Conservation (phyloP, 1,140 invertebrate genomes). For the Protaetia brevitarsis region DNA sequence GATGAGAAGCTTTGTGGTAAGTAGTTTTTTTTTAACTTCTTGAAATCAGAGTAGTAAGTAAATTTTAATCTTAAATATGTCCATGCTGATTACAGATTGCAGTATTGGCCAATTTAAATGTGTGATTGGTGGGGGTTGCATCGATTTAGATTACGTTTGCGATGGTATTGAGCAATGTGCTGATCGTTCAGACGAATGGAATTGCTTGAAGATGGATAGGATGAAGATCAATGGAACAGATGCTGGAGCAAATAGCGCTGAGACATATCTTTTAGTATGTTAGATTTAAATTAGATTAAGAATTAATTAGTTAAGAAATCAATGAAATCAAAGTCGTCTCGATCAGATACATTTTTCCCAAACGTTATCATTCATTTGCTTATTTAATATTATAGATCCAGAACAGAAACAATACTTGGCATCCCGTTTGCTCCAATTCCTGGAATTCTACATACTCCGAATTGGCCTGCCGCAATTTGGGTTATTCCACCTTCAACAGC, state of each 20-base stretch:
- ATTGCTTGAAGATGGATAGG: conserved; percentile 48
- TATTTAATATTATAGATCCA: conserved; percentile 32
- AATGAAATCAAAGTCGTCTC: too few species aligned
- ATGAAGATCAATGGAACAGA: neutral
- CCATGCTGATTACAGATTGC: conserved; percentile 49
- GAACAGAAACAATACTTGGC: conserved; percentile 48
- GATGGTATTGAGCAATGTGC: conserved; percentile 61
- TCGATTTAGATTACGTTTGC: conserved; percentile 54
- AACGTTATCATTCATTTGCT: neutral
- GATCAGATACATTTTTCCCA: neutral
- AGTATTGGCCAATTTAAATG: conserved; percentile 57
- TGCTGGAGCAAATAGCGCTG: neutral
- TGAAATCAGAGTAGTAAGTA: conserved; percentile 12
- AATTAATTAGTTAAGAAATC: conserved; percentile 11
- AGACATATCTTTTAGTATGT: conserved; percentile 1
- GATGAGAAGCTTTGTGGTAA: conserved; percentile 61
- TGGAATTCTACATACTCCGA: conserved; percentile 57
- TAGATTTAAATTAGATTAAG: too few species aligned
- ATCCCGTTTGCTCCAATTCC: conserved; percentile 52
- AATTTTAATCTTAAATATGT: neutral
- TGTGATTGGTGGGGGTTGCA: conserved; percentile 58
- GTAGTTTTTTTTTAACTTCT: neutral
- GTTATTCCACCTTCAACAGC: conserved; percentile 51
- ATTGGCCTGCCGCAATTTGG: conserved; percentile 53
- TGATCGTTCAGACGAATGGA: conserved; percentile 64